Conservation (phyloP, 64 coral and sea anemone genomes). For the Stylophora pistillata region DNA sequence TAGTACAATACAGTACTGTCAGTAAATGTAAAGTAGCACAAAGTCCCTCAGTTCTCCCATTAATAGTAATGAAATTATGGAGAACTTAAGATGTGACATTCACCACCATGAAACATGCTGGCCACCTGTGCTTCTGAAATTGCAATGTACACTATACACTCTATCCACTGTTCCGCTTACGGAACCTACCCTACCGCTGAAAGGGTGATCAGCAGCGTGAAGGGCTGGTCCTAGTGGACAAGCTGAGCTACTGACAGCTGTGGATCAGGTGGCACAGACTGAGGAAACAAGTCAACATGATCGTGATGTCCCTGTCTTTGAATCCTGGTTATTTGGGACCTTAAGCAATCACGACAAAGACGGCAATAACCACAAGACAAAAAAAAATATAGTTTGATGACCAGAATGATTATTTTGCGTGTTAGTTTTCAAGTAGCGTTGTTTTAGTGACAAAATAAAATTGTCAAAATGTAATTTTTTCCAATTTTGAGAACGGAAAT, state of each 20-base stretch:
- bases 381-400: too few species aligned
- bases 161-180: background rate
- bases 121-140: constrained; percentile 7
- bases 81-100: background rate
- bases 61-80: constrained; percentile 14
- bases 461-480: too few species aligned
- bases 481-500: too few species aligned
- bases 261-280: constrained; percentile 24
- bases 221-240: constrained; percentile 31
- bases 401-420: too few species aligned
- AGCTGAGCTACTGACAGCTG: constrained; percentile 19
- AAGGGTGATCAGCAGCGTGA: background rate
- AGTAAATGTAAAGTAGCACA: too few species aligned
- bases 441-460: too few species aligned
- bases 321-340: too few species aligned
- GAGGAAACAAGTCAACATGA: constrained; percentile 14
- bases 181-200: constrained; percentile 33
- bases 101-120: constrained; percentile 43
- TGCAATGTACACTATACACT: background rate
- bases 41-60: constrained; percentile 11
- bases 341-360: too few species aligned
- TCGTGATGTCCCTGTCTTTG: too few species aligned
- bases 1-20: background rate
- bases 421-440: too few species aligned
- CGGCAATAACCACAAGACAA: too few species aligned